Evolutionary conservation across 2,113 vertebrate genomes (phyloP), one percentile per base, ranked within the genome.

Genomic region (Pseudorhombus dupliciocellatus): DNA sequence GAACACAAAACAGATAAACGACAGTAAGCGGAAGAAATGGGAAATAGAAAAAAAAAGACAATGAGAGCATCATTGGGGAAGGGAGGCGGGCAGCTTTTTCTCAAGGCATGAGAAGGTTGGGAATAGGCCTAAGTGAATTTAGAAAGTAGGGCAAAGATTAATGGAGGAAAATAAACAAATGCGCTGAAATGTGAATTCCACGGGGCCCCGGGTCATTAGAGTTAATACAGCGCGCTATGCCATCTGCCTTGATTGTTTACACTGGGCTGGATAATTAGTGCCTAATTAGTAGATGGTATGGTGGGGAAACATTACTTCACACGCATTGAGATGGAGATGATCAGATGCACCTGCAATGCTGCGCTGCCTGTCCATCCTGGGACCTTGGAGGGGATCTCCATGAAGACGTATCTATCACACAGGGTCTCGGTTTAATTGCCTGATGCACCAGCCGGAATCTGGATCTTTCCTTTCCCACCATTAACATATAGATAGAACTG

Each of bases 191-290:
- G 88, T 92, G 91, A 94, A 93, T 91, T 93, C 91, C 90, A 83
- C 88, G 70, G 92, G 89, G 91, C 92, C 66, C 73, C 79, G 75
- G 96, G 95, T 96, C 95, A 94, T 95, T 95, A 94, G 87, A 78
- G 93, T 93, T 94, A 94, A 95, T 95, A 93, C 93, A 8, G 87
- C 80, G 71, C 81, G 71, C 93, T 92, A 90, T 89, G 92, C 95
- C 96, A 97, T 97, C 97, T 97, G 97, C 91, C 92, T 92, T 83
- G 93, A 95, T 94, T 97, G 94, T 96, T 97, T 97, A 95, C 94
- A 95, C 96, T 95, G 92, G 94, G 83, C 91, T 93, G 90, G 93
- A 95, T 97, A 96, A 98, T 98, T 95, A 97, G 93, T 93, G 94
- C 91, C 95, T 96, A 98, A 97, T 98, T 96, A 97, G 94, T 92